phyloP scores from a whole-genome alignment of 2,113 vertebrate species.

The Blennius ocellaris region DNA sequence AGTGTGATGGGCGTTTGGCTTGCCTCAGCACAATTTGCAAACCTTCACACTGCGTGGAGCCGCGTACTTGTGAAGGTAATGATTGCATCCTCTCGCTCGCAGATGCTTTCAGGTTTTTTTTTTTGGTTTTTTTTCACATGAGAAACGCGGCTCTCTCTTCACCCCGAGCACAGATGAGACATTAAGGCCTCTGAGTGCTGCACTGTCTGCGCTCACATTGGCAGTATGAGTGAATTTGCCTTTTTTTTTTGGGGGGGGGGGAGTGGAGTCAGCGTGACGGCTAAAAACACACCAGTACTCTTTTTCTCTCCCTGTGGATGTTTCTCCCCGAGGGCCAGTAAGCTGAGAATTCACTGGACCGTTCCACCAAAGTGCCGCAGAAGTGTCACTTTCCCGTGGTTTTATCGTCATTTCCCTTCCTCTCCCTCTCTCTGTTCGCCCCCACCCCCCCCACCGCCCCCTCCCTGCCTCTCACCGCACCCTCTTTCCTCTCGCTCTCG shows the following conservation, averaged over 20 bases:
- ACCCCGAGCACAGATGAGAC: constrained; percentile 36
- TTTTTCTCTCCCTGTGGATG: constrained; percentile 1
- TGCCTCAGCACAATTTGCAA: constrained; percentile 64
- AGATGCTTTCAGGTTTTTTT: background rate
- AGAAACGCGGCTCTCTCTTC: constrained; percentile 4
- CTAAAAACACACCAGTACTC: background rate
- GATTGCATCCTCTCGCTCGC: background rate
- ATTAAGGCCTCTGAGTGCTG: constrained; percentile 22
- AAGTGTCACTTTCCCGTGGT: constrained; percentile 47
- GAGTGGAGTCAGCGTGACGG: background rate
- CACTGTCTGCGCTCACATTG: background rate
- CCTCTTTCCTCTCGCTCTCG: constrained; percentile 15
- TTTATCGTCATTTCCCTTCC: constrained; percentile 27
- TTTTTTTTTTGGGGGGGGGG: constrained; percentile 1
- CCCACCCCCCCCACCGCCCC: background rate
- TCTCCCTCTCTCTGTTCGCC: constrained; percentile 8
- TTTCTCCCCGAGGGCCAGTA: constrained; percentile 9
- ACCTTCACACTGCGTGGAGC: constrained; percentile 23
- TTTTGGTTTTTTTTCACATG: background rate
- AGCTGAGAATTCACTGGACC: constrained; percentile 10
- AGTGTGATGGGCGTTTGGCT: constrained; percentile 36
- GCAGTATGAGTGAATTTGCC: constrained; percentile 1
- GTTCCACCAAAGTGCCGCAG: constrained; percentile 3
- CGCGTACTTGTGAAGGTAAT: background rate
- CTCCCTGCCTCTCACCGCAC: constrained; percentile 2